Base-by-base conservation (phyloP, 2,888 invertebrate genomes). In the Watsonalla cultraria region DNA sequence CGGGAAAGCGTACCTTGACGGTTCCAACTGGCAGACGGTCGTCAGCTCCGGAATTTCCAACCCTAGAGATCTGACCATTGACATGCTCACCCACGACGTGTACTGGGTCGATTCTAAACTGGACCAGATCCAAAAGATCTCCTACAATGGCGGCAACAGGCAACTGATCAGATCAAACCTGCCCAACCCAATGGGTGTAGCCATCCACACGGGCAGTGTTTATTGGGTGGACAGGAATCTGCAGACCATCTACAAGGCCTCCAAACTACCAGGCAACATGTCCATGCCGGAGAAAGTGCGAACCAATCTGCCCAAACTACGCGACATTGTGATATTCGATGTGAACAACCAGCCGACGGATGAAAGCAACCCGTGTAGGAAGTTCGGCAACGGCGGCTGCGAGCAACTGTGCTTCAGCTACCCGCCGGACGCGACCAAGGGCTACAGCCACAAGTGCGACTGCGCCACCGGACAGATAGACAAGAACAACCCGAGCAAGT, bases 71-170 rank as follows among this genome's bases (percentile, higher is more conserved):
- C 86, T 99, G 37, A 96, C 97, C 0, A 94, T 99, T 33, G 99
- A 99, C 76, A 96, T 97, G 93, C 85, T 94, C 47, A 98, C 97
- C 0, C 97, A 99, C 74, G 98, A 99, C 77, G 96, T 99, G 0
- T 99, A 97, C 81, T 99, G 99, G 99, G 97, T 98, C 0, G 99
- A 99, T 80, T 96, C 98, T 0, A 95, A 96, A 77, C 90, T 98
- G 35, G 99, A 99, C 76, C 96, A 95, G 70, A 98, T 99, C 54
- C 98, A 98, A 78, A 96, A 96, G 80, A 95, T 97, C n/a, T 94
- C 96, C 0, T 96, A 93, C 79, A 94, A 92, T 37, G 97, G 97
- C 0, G 95, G 94, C 1, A 95, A 94, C 70, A 91, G 96, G 59
- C 96, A 96, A 76, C 93, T 97, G 6, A 95, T 99, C 47, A 92